phyloP scores from a whole-genome alignment of 2,888 invertebrate genomes.

The Schrankia costaestrigalis region DNA sequence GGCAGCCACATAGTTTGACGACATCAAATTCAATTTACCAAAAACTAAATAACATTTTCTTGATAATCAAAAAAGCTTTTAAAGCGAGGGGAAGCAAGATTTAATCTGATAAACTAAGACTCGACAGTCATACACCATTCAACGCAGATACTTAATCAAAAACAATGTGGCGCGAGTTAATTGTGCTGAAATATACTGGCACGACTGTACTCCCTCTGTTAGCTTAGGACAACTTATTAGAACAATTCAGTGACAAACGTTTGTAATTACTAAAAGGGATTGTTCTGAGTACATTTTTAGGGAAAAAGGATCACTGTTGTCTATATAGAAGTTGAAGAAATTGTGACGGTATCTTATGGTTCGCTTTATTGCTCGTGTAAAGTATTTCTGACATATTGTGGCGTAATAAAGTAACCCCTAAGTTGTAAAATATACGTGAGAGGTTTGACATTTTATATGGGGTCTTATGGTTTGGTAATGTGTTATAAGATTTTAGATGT shows the following conservation, averaged over 20 bases:
- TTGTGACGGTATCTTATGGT: neutral
- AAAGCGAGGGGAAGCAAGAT: no score
- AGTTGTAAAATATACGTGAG: conserved; percentile 8
- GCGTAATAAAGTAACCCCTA: conserved; percentile 3
- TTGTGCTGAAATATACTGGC: conserved; percentile 46
- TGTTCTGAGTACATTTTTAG: conserved; percentile 21
- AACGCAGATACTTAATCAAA: conserved; percentile 48
- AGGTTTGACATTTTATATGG: conserved; percentile 2
- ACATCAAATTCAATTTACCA: no score
- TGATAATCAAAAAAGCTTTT: no score
- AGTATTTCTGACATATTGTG: conserved; percentile 1
- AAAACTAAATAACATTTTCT: conserved; percentile 2
- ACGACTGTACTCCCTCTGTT: conserved; percentile 28
- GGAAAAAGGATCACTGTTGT: conserved; percentile 8
- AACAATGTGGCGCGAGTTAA: conserved; percentile 44
- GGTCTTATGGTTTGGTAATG: neutral
- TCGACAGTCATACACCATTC: conserved; percentile 16
- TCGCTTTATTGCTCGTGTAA: conserved; percentile 4
- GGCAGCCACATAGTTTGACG: no score
- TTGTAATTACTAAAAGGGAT: conserved; percentile 26
- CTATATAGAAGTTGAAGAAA: conserved; percentile 2
- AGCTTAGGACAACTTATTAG: conserved; percentile 34
- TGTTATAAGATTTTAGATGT: no score
- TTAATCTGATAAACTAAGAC: conserved; percentile 26
- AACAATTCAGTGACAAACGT: conserved; percentile 34